A percentile compares a stretch with the other conserved stretches of the same genome.
Conservation (phyloP, 1,140 invertebrate genomes). For the Nebria ingens region DNA sequence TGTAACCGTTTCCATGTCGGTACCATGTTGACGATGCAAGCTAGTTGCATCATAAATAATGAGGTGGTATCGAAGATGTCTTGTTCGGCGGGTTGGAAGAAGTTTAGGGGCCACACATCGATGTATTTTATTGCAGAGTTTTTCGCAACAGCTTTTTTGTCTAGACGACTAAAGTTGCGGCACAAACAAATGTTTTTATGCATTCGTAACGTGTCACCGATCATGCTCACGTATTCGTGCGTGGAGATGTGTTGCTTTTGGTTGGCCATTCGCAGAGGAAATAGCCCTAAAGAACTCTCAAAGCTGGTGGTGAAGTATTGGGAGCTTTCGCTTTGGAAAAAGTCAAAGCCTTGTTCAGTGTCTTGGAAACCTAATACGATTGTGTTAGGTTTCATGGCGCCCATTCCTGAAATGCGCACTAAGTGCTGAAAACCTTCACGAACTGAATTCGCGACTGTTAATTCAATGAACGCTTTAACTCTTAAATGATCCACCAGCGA, state of each 20-base stretch:
- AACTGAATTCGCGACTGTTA: conserved; percentile 77
- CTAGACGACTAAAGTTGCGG: conserved; percentile 77
- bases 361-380: conserved; percentile 87
- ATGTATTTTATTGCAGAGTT: conserved; percentile 64
- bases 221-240: conserved; percentile 80
- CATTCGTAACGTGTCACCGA: conserved; percentile 78
- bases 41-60: conserved; percentile 92
- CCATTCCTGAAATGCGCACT: conserved; percentile 83
- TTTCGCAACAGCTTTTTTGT: conserved; percentile 58
- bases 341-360: conserved; percentile 58
- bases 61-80: conserved; percentile 76
- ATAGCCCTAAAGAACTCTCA: conserved; percentile 15
- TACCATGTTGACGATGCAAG: conserved; percentile 93
- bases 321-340: conserved; percentile 43
- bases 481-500: conserved; percentile 31
- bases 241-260: conserved; percentile 21
- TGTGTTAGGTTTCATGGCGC: conserved; percentile 98
- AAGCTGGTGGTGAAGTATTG: conserved; percentile 17
- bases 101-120: conserved; percentile 95
- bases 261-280: conserved; percentile 2
- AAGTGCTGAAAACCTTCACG: conserved; percentile 88
- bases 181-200: conserved; percentile 93
- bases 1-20: conserved; percentile 69
- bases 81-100: conserved; percentile 63
- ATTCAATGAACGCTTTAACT: conserved; percentile 92